phyloP scores from a whole-genome alignment of 1,140 invertebrate genomes.

The Drosophila kepulauana region DNA sequence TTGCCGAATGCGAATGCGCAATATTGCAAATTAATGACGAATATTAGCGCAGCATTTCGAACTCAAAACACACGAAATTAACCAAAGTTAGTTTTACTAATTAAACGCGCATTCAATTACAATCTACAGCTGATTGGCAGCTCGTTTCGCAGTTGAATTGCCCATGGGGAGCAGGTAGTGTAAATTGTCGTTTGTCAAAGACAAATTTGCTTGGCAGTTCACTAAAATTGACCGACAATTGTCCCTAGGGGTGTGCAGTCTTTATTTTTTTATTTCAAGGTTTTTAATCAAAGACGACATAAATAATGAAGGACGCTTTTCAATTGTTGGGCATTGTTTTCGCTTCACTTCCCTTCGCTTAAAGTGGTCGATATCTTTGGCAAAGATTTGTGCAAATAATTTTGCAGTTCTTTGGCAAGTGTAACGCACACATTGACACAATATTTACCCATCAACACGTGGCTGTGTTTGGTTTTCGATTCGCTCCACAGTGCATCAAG shows the following conservation, averaged over 20 bases:
- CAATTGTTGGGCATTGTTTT: not conserved
- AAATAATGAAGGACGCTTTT: conserved; percentile 33
- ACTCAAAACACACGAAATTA: conserved; percentile 35
- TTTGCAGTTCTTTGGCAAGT: conserved; percentile 1
- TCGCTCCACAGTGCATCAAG: not conserved
- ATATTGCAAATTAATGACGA: conserved; percentile 68
- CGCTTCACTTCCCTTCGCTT: not conserved
- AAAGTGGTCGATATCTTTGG: not conserved
- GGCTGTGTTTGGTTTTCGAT: conserved; percentile 30
- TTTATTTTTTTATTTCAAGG: not conserved
- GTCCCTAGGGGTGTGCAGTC: conserved; percentile 1
- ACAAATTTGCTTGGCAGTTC: conserved; percentile 10
- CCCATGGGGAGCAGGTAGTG: conserved; percentile 2
- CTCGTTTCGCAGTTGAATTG: not conserved
- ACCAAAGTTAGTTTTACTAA: conserved; percentile 67
- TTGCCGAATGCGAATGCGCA: conserved; percentile 43
- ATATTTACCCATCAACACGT: conserved; percentile 63
- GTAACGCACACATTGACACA: conserved; percentile 22
- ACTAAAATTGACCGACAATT: conserved; percentile 39
- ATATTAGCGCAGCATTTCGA: conserved; percentile 52
- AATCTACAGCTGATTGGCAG: conserved; percentile 38
- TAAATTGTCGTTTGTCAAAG: conserved; percentile 17
- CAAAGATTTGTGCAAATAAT: conserved; percentile 30
- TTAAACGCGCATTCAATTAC: conserved; percentile 70
- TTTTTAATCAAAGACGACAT: conserved; percentile 28